phyloP scores from a whole-genome alignment of 2,797 vertebrate genomes.

The Eulemur albifrons region DNA sequence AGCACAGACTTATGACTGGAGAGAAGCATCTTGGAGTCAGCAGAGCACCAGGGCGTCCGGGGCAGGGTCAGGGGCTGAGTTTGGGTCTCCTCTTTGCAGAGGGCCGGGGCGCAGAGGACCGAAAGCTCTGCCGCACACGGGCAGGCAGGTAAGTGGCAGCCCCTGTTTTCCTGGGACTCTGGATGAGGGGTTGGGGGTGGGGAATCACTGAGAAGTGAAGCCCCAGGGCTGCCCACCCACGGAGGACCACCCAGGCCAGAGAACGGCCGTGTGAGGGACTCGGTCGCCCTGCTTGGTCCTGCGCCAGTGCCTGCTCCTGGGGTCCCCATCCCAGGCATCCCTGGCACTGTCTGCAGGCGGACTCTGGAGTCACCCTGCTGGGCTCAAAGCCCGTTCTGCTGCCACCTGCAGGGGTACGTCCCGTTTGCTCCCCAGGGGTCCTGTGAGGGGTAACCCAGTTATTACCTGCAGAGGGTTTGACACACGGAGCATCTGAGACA shows the following conservation, averaged over 20 bases:
- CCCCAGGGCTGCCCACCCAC: neutral
- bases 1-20: too few relatives aligned
- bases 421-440: neutral
- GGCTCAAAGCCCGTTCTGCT: neutral
- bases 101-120: neutral
- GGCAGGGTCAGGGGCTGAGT: neutral
- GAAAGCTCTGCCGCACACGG: neutral
- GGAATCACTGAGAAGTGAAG: neutral
- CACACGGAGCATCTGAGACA: neutral
- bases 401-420: too few relatives aligned
- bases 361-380: neutral
- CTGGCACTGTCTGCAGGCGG: neutral
- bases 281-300: too few relatives aligned
- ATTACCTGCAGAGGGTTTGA: neutral
- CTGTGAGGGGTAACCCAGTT: neutral
- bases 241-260: neutral
- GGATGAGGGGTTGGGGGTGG: too few relatives aligned
- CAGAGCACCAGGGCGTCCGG: neutral
- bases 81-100: neutral
- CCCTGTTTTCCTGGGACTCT: neutral
- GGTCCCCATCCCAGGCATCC: too few relatives aligned
- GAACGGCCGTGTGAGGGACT: neutral
- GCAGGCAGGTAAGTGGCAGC: neutral
- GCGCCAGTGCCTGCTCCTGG: too few relatives aligned
- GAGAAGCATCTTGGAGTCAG: neutral